Evolutionary conservation across 2,113 vertebrate genomes (phyloP).

Genomic region (Podocnemis expansa): DNA sequence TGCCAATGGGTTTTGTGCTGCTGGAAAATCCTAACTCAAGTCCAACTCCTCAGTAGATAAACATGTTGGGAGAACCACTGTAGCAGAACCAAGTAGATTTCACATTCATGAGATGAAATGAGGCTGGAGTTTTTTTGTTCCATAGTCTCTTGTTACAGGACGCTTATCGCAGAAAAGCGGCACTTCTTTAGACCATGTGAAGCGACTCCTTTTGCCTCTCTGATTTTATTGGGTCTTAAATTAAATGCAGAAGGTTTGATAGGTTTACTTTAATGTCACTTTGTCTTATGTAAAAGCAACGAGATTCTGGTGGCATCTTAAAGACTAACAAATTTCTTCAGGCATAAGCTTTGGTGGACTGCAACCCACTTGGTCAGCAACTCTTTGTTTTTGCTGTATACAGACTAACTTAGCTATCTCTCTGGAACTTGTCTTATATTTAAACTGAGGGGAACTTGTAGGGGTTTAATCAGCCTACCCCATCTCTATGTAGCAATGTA

Average conservation of each 20-base stretch:
- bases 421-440: not conserved
- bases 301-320: too few species aligned
- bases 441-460: conserved; percentile 45
- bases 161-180: not conserved
- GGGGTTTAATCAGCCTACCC: conserved; percentile 60
- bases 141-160: not conserved
- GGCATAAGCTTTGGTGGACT: too few species aligned
- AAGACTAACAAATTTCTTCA: too few species aligned
- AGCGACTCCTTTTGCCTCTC: not conserved
- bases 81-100: not conserved
- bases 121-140: not conserved
- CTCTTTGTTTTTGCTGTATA: too few species aligned
- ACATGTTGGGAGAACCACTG: not conserved
- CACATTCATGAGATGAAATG: not conserved
- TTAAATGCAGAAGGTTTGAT: conserved; percentile 58
- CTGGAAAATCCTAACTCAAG: not conserved
- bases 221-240: conserved; percentile 58
- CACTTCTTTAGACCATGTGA: not conserved
- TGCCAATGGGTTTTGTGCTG: not conserved
- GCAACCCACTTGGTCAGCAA: not conserved
- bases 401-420: too few species aligned
- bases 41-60: not conserved
- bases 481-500: conserved; percentile 44
- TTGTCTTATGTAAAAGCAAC: not conserved
- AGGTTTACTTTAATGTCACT: conserved; percentile 40